Evolutionary conservation across 2,888 invertebrate species (phyloP), one percentile per base, ranked within the genome.

Genomic region (Athripsodes cinereus): DNA sequence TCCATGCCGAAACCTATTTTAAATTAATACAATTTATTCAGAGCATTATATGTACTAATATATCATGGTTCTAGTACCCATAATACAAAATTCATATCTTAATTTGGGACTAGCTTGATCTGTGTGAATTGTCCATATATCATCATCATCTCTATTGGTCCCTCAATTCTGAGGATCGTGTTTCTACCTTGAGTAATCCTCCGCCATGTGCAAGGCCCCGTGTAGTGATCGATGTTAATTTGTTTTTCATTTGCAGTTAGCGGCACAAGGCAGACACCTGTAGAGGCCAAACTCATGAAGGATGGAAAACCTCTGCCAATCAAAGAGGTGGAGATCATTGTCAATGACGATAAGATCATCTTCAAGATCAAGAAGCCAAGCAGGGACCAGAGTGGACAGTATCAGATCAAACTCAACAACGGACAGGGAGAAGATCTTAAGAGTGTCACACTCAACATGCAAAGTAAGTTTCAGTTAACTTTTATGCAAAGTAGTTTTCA

Each of bases 291-390:
- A 72, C 77, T 97, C 52, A 78, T 92, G 67, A 92, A 92, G 70
- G 94, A 96, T 70, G 96, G 96, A 26, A 94, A 96, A 74, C 83
- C 88, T 3, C 74, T 96, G 66, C 88, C 92, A 26, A 79, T 89
- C 21, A 95, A 92, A 69, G 95, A 96, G 67, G 87, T 94, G 13
- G 95, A 96, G 70, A 87, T 92, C 21, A 83, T 91, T 20, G 88
- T 98, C n/a, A 86, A 88, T 53, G 94, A 95, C 67, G 96, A 96
- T 66, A 93, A 93, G 70, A 81, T 95, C 49, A 85, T 88, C 3
- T 93, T 92, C 70, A 94, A 92, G 72, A 85, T 96, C 68, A 96
- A 96, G 69, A 95, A 95, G 71, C 96, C 96, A 1, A 78, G 86
- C 13, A 82, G 93, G 60, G 90, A 89, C 63, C 84, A 84, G 61